A percentile compares a stretch with the other conserved stretches of the same genome.
Evolutionary conservation across 53 echinoderm and acorn worm genomes (phyloP).

Genomic region (Echinarachnius parma): DNA sequence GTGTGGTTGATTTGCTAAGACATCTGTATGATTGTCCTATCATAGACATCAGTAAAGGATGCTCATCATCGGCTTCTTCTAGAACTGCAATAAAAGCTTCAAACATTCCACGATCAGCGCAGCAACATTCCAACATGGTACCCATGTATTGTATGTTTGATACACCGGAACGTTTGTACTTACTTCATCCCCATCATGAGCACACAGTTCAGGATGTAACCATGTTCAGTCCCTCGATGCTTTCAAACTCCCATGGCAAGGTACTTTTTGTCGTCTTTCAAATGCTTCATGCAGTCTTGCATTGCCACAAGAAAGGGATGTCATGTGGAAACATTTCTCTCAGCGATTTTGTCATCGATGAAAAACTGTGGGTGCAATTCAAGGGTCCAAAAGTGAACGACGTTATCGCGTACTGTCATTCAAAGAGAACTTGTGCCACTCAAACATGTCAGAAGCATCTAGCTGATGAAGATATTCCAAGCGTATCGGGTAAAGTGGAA

Average conservation of each 20-base stretch:
- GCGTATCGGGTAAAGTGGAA: too few species aligned
- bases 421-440: too few species aligned
- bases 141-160: conserved; percentile 58
- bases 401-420: too few species aligned
- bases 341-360: conserved; percentile 69
- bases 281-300: conserved; percentile 62
- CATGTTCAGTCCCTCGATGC: conserved; percentile 90
- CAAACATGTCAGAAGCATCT: too few species aligned
- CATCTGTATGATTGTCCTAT: conserved; percentile 65
- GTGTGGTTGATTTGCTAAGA: conserved; percentile 9
- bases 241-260: conserved; percentile 78
- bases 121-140: conserved; percentile 66
- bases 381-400: conserved; percentile 71
- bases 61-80: not conserved
- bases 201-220: conserved; percentile 74
- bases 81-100: conserved; percentile 11
- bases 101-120: conserved; percentile 7
- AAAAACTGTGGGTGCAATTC: conserved; percentile 83
- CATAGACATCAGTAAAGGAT: conserved; percentile 33
- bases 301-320: conserved; percentile 70
- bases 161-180: conserved; percentile 44
- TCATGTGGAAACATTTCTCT: conserved; percentile 74
- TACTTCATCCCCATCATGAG: conserved; percentile 54
- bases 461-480: too few species aligned
- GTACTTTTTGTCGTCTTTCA: conserved; percentile 88